Base-by-base conservation (phyloP, 2,888 invertebrate species). In the Psylliodes chrysocephalus region DNA sequence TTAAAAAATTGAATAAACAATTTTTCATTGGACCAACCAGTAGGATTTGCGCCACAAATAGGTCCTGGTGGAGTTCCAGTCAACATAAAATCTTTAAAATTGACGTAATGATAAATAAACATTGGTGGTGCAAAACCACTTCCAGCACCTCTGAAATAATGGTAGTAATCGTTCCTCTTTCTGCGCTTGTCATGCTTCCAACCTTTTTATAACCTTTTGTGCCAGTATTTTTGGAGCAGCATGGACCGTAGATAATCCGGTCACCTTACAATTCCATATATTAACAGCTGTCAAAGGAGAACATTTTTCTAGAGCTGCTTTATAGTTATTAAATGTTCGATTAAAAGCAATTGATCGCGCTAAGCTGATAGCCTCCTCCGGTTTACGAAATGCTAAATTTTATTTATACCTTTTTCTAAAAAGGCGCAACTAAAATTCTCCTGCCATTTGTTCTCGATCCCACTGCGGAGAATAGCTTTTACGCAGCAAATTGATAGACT, bases 241-340 rank as follows among this genome's bases (percentile, higher is more conserved):
- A 22, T 75, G 73, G 19, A 76, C 76, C 15, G 75, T 76, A 17
- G 69, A 66, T 25, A 72, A 42, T 28, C 73, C 75, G 25, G 71
- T 75, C 55, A 75, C 73, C 52, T 77, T 75, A 49, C 66, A 46
- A 64, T 76, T 75, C 47, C 47, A 47, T 47, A 47, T 47, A 15
- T 49, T 2, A 14, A 15, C 12, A 28, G 49, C 25, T 7, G 46
- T n/a, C 12, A 46, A 19, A 46, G 46, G 14, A 28, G 28, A 14
- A n/a, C 12, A 12, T 14, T 49, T 49, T 2, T 22, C 47, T 14
- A 49, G 14, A 25, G 49, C 49, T 12, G 12, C 28, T 49, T 49
- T 22, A 14, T 28, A 49, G 15, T 49, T 28, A 15, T 28, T 49
- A n/a, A n/a, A n/a, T n/a, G n/a, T 38, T 38, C 12, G 12, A 0